Evolutionary conservation across 2,888 invertebrate genomes (phyloP), one percentile per base, ranked within the genome.

Genomic region (Herminia tarsipennalis): DNA sequence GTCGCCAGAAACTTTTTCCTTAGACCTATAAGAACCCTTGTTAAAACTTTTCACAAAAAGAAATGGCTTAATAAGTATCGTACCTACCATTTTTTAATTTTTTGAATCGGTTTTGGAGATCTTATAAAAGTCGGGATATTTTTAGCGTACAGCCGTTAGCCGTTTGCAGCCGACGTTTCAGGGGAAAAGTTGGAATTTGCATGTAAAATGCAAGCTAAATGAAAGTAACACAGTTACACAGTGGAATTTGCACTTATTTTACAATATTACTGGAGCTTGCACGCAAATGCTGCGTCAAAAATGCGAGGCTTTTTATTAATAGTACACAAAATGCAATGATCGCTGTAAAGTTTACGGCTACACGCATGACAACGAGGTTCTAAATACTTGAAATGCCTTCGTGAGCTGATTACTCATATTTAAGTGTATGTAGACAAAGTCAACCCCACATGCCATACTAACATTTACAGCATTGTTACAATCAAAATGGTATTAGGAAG

Each of bases 31-130:
- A 56, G 52, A 33, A 59, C 63, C 63, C 65, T 69, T 67, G 70
- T 70, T 73, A 67, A 66, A 72, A 73, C 44, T 66, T 73, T 63
- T 22, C 32, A 40, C 21, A 18, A 44, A 48, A 58, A 49, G 51
- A 56, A 64, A 57, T 51, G 45, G 44, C 30, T 52, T 45, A 48
- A 33, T 42, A 51, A 44, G 42, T 36, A 43, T 12, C 46, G 30
- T 41, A 38, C 25, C 28, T 29, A 37, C n/a, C 40, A 48, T 50
- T 50, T 53, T 54, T 44, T 18, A 39, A 32, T 27, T 30, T n/a
- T 4, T 27, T 22, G 22, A 53, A 60, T 32, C 24, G 43, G 42
- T 61, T 39, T 14, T 24, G n/a, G 35, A 16, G 41, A 16, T 17
- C 46, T 41, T 42, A n/a, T 38, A 27, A 32, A 35, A 29, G 5